A percentile compares a stretch with the other conserved stretches of the same genome.
Conservation (phyloP, 2,888 invertebrate species). For the Amaurobius ferox region DNA sequence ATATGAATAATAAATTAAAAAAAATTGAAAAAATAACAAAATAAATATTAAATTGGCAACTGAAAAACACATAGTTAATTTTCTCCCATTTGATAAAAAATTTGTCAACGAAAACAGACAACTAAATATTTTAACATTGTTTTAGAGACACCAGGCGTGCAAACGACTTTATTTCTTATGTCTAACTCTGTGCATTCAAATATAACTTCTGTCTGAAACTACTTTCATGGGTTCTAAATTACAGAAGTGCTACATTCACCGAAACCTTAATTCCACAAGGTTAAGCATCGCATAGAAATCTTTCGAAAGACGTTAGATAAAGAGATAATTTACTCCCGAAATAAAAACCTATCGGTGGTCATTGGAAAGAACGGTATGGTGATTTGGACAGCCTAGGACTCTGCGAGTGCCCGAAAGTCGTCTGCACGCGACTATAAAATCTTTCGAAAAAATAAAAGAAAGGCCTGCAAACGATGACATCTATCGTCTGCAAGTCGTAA, state of each 20-base stretch:
- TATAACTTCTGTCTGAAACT: too few species aligned
- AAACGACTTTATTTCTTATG: too few species aligned
- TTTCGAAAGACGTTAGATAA: slow-evolving; percentile 29
- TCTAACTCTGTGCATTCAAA: too few species aligned
- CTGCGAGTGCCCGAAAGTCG: slow-evolving; percentile 12
- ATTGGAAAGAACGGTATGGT: slow-evolving; percentile 26
- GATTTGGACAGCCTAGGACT: neutral
- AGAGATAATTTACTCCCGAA: slow-evolving; percentile 43
- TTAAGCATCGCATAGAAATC: slow-evolving; percentile 30
- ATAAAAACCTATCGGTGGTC: slow-evolving; percentile 31
- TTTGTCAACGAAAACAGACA: too few species aligned
- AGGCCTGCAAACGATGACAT: slow-evolving; percentile 65
- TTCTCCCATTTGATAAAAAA: too few species aligned
- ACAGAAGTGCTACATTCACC: neutral
- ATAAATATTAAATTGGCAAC: too few species aligned
- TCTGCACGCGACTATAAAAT: slow-evolving; percentile 56
- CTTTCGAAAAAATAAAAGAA: slow-evolving; percentile 50
- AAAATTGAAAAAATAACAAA: too few species aligned
- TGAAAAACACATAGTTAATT: too few species aligned
- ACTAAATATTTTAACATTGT: too few species aligned
- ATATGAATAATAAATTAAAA: too few species aligned
- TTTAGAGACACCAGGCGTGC: too few species aligned
- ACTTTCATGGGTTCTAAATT: neutral
- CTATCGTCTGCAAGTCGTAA: slow-evolving; percentile 65
- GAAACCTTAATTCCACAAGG: slow-evolving; percentile 33